A percentile compares a stretch with the other conserved stretches of the same genome.
Evolutionary conservation across 1,140 invertebrate species (phyloP).

Genomic region (Zaprionus nigranus): DNA sequence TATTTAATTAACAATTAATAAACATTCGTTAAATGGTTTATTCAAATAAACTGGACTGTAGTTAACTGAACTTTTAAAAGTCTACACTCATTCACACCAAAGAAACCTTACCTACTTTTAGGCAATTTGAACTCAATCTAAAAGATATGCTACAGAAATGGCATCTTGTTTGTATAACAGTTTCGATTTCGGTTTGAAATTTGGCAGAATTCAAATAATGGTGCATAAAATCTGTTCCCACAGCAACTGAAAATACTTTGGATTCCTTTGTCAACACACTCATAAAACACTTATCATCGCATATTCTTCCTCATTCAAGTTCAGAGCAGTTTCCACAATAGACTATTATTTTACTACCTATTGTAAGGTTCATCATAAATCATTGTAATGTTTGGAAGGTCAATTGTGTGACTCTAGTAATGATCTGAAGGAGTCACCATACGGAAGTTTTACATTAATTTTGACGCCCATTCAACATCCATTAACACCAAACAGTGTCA

Average conservation of each 20-base stretch:
- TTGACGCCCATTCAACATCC: slow-evolving; percentile 36
- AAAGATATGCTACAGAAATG: slow-evolving; percentile 31
- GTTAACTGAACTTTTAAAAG: neutral
- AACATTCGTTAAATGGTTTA: neutral
- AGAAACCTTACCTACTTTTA: slow-evolving; percentile 6
- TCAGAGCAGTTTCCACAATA: slow-evolving; percentile 10
- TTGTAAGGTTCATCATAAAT: slow-evolving; percentile 38
- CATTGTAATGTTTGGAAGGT: slow-evolving; percentile 29
- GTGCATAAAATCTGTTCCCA: neutral
- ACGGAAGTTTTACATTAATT: slow-evolving; percentile 46
- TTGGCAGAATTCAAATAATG: neutral
- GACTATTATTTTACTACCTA: neutral
- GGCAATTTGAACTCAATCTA: neutral
- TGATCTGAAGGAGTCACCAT: slow-evolving; percentile 36
- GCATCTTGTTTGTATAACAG: slow-evolving; percentile 43
- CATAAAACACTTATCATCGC: slow-evolving; percentile 1
- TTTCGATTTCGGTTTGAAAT: neutral
- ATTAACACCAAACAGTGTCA: slow-evolving; percentile 33
- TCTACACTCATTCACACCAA: neutral
- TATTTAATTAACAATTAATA: slow-evolving; percentile 3
- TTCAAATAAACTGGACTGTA: neutral
- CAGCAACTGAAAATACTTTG: neutral
- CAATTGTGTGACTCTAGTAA: slow-evolving; percentile 16
- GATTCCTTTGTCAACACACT: neutral
- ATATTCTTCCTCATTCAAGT: slow-evolving; percentile 3